phyloP scores from a whole-genome alignment of 1,140 invertebrate species.

The Calosoma granatense region DNA sequence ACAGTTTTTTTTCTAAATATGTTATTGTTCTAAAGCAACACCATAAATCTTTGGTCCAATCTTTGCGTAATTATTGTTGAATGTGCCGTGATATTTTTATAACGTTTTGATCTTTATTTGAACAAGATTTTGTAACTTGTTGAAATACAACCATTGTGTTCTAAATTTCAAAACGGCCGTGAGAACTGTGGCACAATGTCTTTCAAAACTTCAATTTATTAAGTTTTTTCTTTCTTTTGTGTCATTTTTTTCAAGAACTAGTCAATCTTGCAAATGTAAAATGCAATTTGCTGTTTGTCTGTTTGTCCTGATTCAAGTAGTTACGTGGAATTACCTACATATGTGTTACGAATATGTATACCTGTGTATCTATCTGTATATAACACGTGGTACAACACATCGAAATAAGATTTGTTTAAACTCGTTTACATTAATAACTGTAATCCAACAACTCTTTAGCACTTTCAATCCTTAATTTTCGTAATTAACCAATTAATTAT shows the following conservation, averaged over 20 bases:
- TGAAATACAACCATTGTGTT: background rate
- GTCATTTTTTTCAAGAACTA: background rate
- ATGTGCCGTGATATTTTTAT: constrained; percentile 2
- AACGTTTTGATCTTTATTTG: background rate
- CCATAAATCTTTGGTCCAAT: no score
- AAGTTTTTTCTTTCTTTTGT: no score
- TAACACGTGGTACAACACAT: no score
- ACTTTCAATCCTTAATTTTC: background rate
- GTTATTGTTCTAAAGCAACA: no score
- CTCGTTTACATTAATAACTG: background rate
- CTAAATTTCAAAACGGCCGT: background rate
- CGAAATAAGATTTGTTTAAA: no score
- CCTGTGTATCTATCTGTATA: background rate
- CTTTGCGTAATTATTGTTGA: background rate
- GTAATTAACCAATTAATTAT: constrained; percentile 3
- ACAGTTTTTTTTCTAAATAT: no score
- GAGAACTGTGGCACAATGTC: background rate
- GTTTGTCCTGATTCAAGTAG: no score
- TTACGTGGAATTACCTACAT: no score
- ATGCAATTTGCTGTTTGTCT: background rate
- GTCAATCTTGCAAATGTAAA: background rate
- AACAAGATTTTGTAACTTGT: constrained; percentile 5
- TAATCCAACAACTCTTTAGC: background rate
- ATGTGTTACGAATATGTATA: background rate
- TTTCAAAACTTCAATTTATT: background rate